Evolutionary conservation across 2,888 invertebrate species (phyloP), one percentile per base, ranked within the genome.

Genomic region (Autographa pulchrina): DNA sequence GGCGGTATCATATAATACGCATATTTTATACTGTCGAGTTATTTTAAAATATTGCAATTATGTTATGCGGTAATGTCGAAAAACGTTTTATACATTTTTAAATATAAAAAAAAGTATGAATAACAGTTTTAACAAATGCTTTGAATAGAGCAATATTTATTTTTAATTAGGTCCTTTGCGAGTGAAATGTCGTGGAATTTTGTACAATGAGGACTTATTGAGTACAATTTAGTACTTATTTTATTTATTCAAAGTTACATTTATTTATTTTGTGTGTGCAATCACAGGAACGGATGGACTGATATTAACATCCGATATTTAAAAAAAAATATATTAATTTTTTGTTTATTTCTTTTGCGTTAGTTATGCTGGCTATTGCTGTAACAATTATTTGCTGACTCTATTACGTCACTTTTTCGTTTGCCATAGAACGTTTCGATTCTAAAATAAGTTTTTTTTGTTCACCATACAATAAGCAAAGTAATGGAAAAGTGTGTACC

Each of bases 401-500:
- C 85, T 85, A 76, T 70, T 77, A 77, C 85, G 87, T 87, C 88
- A 84, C 84, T 83, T 84, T 85, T 90, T 88, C 89, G 83, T 87
- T 87, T 86, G 88, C 88, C 88, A 88, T 88, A 86, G 85, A 86
- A 83, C 77, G 74, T 84, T 83, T 83, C 85, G 77, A 78, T 83
- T 79, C 81, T 72, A 78, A 73, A 76, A 70, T 78, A 73, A 83
- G 80, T 86, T 88, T 82, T 77, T 82, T 88, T 90, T 85, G 82
- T 92, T 92, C 90, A 93, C 92, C 92, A 93, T 94, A 92, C 88
- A 90, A 87, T 93, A 92, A 92, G 92, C 91, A 91, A 91, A 89
- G 90, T 92, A 91, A 92, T 87, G 88, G 89, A 91, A 91, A 90
- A 91, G 95, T 93, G 94, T 96, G 96, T 95, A 95, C 94, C 95